These are phyloP conservation scores for Carcharodon carcharias DNA, from an alignment of 2,797 vertebrate genomes.

Conservation along the genomic window DNA sequence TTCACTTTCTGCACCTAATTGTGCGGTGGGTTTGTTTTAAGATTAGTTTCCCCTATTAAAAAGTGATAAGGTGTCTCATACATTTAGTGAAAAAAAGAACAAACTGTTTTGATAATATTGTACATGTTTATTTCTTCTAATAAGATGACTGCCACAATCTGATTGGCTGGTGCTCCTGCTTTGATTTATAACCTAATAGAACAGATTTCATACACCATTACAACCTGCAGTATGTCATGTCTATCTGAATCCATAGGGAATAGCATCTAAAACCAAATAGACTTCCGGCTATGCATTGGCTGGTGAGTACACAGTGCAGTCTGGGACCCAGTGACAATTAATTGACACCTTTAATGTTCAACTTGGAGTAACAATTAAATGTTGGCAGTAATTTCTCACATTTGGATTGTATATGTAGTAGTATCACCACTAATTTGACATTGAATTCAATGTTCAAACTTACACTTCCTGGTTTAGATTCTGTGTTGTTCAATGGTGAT, in stretches of 20 bases:
- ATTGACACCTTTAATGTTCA: slow-evolving; percentile 10
- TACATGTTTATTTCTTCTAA: background rate
- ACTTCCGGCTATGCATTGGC: background rate
- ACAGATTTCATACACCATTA: slow-evolving; percentile 24
- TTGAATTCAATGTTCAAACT: background rate
- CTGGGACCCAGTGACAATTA: background rate
- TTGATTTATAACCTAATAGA: slow-evolving; percentile 24
- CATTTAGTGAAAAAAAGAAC: background rate
- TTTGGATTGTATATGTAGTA: background rate
- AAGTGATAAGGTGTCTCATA: background rate
- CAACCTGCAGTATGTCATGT: background rate
- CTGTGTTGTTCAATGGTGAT: background rate
- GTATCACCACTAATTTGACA: background rate
- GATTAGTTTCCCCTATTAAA: background rate
- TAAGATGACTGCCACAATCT: background rate
- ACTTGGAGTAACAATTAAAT: background rate
- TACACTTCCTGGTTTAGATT: background rate
- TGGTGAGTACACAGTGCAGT: background rate
- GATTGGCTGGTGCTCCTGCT: background rate
- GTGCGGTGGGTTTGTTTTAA: background rate
- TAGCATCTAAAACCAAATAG: background rate
- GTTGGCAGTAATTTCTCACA: background rate
- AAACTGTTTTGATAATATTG: slow-evolving; percentile 8
- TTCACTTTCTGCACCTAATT: background rate
- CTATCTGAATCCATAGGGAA: background rate